A percentile compares a stretch with the other conserved stretches of the same genome.
Evolutionary conservation across 53 echinoderm and acorn worm species (phyloP).

Genomic region (Holothuria leucospilota): DNA sequence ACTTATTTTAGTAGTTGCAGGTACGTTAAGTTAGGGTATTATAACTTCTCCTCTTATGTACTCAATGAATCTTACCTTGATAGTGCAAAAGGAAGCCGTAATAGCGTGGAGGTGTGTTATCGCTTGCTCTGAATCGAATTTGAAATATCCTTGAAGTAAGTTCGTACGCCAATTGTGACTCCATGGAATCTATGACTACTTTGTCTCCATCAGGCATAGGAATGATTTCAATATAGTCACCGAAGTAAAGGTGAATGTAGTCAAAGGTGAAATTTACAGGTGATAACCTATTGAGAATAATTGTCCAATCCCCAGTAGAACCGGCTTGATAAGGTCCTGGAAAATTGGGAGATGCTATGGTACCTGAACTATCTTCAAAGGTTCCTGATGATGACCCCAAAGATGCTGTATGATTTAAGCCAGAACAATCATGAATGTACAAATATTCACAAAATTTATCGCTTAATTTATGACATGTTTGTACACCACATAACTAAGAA

Average conservation of each 20-base stretch:
- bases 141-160: background rate
- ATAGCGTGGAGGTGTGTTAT: background rate
- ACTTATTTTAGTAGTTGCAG: too few relatives aligned
- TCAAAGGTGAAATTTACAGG: background rate
- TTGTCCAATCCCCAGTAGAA: background rate
- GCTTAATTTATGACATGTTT: too few relatives aligned
- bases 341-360: slow-evolving; percentile 7
- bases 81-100: slow-evolving; percentile 12
- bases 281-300: background rate
- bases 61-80: background rate
- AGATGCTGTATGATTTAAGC: background rate
- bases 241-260: background rate
- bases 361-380: slow-evolving; percentile 4
- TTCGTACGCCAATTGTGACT: background rate
- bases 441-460: too few relatives aligned
- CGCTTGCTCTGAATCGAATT: background rate
- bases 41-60: too few relatives aligned
- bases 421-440: too few relatives aligned
- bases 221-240: background rate
- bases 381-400: background rate
- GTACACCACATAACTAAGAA: too few relatives aligned
- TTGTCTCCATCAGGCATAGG: background rate
- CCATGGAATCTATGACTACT: background rate
- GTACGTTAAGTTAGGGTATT: too few relatives aligned
- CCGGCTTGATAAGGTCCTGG: slow-evolving; percentile 8